phyloP scores from a whole-genome alignment of 2,888 invertebrate genomes.

The Melanargia galathea region DNA sequence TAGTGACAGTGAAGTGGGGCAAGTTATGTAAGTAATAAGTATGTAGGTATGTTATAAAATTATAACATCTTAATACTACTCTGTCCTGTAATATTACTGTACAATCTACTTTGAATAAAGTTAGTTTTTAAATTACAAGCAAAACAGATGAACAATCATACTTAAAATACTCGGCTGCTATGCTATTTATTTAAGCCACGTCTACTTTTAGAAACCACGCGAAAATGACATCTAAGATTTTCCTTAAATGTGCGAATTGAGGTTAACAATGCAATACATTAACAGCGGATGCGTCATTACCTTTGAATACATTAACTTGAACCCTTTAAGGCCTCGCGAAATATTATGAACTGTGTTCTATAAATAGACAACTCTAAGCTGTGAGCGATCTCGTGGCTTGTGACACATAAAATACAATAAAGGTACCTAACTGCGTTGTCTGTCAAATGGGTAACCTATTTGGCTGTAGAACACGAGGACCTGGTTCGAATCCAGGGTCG shows the following conservation, averaged over 20 bases:
- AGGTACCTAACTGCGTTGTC: neutral
- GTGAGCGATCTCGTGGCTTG: neutral
- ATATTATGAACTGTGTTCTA: neutral
- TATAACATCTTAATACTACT: too few relatives aligned
- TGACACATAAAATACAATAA: neutral
- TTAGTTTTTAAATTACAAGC: too few relatives aligned
- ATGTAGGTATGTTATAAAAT: too few relatives aligned
- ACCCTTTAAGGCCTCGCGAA: constrained; percentile 13
- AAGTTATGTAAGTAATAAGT: too few relatives aligned
- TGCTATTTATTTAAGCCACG: neutral
- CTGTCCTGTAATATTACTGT: too few relatives aligned
- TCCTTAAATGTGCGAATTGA: constrained; percentile 11
- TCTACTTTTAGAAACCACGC: neutral
- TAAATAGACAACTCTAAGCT: constrained; percentile 1
- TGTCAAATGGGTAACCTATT: too few relatives aligned
- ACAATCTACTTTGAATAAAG: too few relatives aligned
- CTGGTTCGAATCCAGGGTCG: too few relatives aligned
- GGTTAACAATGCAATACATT: neutral
- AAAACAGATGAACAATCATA: neutral
- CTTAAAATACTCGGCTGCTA: neutral
- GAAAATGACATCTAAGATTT: constrained; percentile 4
- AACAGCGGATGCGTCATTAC: neutral
- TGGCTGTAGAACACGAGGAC: too few relatives aligned
- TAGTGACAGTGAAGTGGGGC: too few relatives aligned
- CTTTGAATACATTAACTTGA: neutral